Base-by-base conservation (phyloP, 2,888 invertebrate genomes). In the Encarsia formosa region DNA sequence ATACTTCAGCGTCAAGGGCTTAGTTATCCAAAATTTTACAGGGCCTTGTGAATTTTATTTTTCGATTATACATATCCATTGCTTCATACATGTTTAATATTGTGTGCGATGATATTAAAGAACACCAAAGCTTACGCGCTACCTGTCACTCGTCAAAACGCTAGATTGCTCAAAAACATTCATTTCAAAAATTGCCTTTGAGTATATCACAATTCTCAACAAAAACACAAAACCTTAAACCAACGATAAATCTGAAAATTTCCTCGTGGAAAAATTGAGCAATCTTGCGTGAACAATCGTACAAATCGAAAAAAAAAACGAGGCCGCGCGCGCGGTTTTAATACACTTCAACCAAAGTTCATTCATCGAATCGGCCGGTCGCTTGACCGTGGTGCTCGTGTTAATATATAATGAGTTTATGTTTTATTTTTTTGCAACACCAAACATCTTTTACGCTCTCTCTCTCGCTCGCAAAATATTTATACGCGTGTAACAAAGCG, bases 21-120 rank as follows among this genome's bases (percentile, higher is more conserved):
- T 45, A 22, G 38, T 43, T 37, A 44, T 50, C 44, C 39, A 48
- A 43, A 44, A 34, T 46, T 37, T 49, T 43, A 43, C 31, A 37
- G n/a, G 18, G 19, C 29, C 15, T 26, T 13, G 19, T 23, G 23
- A 20, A 37, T 40, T 11, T 29, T 23, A n/a, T 15, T 24, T 9
- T 29, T 19, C 6, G 40, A 18, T 41, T 29, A 41, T 22, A 32
- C 22, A 42, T 42, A 38, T 32, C 26, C 26, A 45, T 45, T 45
- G 20, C 45, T 50, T 35, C 40, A 41, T 34, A 2, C 11, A 26
- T 26, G 26, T 34, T 34, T 34, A 34, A n/a, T n/a, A n/a, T n/a
- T n/a, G n/a, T 34, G 34, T 34, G 16, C 11, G 16, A 29, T 11
- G 13, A 15, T 13, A 34, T 15, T 15, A 34, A 16, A 34, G 13